Base-by-base conservation (phyloP, 1,140 invertebrate species). In the Schlechtendalia chinensis region DNA sequence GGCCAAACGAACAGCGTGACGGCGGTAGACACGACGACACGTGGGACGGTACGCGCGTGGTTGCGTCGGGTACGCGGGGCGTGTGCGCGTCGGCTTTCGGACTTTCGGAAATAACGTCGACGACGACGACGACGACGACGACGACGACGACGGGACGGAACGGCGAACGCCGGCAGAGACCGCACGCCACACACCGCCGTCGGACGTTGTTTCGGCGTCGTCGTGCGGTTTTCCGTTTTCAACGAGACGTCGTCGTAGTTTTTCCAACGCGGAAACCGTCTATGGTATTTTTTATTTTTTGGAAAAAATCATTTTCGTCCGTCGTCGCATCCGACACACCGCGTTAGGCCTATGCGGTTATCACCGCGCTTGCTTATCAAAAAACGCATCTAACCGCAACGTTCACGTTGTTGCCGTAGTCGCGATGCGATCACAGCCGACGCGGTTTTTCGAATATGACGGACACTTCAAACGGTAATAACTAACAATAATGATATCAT, bases 131-230 rank as follows among this genome's bases (percentile, higher is more conserved):
- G n/a, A n/a, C 12, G 27, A 27, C 1, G 32, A 14, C 0, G 14
- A 6, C 5, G 32, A 39, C 12, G 50, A 56, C 10, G 27, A n/a
- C 4, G 16, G 14, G n/a, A 3, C 19, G 47, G 24, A 5, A 27
- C 16, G 11, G n/a, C 29, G 29, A n/a, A 32, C 53, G 69, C 39
- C 65, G 39, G 5, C 19, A 22, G 67, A 47, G 45, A 45, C 32
- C 19, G n/a, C 45, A 14, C 22, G 14, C 45, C 39, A 14, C 67
- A 77, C 74, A 12, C 74, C 54, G 74, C 22, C 54, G 59, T 77
- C 32, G 32, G 54, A 77, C 74, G 74, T 77, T 59, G 74, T 77
- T 77, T 75, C 27, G 72, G 53, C 72, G 53, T 56, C 8, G 17
- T 24, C 24, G 27, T 24, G 17, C 5, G 6, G 24, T 5, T 0